Conservation (phyloP, 2,797 vertebrate species). For the Xenentodon cancila region DNA sequence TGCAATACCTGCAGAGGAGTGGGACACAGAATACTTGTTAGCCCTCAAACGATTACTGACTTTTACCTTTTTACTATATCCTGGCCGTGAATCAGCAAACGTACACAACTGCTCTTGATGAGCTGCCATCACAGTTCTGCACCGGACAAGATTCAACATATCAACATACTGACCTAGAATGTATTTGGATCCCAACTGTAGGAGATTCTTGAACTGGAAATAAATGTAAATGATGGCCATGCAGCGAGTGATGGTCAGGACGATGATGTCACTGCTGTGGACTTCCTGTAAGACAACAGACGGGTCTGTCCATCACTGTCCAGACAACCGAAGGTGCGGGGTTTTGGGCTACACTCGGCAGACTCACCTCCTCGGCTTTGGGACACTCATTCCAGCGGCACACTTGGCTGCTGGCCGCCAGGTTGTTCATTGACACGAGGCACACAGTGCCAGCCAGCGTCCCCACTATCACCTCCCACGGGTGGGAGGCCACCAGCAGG, state of each 20-base stretch:
- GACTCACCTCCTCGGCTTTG: constrained; percentile 90
- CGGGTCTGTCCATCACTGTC: neutral
- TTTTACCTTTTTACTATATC: too few species aligned
- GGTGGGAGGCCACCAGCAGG: constrained; percentile 96
- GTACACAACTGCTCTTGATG: too few species aligned
- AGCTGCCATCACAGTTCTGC: too few species aligned
- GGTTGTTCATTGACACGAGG: constrained; percentile 98
- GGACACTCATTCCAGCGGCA: constrained; percentile 96
- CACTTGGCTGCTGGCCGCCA: constrained; percentile 89
- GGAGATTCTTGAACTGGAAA: constrained; percentile 97
- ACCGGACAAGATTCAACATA: too few species aligned
- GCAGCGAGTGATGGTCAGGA: constrained; percentile 94
- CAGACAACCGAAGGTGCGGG: too few species aligned
- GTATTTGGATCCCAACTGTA: constrained; percentile 97
- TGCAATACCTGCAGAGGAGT: constrained; percentile 87
- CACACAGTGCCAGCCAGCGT: constrained; percentile 94
- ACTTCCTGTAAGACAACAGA: constrained; percentile 80
- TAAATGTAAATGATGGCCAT: constrained; percentile 98
- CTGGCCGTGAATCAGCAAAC: too few species aligned
- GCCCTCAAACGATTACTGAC: too few species aligned
- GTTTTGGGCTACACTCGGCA: too few species aligned
- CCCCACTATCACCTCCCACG: constrained; percentile 98
- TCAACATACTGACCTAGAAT: constrained; percentile 87
- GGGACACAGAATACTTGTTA: too few species aligned
- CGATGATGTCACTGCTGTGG: constrained; percentile 93